phyloP scores from a whole-genome alignment of 92 coral and sea anemone genomes.

The Montipora capitata region DNA sequence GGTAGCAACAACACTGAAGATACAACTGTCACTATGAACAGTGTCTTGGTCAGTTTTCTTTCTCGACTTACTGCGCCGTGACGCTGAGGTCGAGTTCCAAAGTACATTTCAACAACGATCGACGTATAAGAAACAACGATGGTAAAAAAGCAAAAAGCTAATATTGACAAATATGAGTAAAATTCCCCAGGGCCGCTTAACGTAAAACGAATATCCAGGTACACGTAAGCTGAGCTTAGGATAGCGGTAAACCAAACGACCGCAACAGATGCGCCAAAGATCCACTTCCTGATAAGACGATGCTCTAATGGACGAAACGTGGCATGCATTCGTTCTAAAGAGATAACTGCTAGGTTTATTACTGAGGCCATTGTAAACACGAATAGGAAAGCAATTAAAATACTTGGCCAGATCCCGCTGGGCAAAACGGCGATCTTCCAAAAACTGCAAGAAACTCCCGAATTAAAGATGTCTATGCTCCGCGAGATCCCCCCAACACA shows the following conservation, averaged over 20 bases:
- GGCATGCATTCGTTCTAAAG: conserved; percentile 77
- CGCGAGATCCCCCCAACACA: neutral
- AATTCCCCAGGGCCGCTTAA: neutral
- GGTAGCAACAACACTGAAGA: conserved; percentile 6
- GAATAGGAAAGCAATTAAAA: neutral
- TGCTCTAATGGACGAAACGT: conserved; percentile 73
- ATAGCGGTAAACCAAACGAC: conserved; percentile 52
- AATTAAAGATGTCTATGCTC: neutral
- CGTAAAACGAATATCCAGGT: neutral
- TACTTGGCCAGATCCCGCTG: neutral
- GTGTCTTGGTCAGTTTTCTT: neutral
- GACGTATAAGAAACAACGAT: neutral
- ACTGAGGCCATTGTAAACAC: conserved; percentile 1
- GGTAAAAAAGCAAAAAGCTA: neutral
- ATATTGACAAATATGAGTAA: neutral
- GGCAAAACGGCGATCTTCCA: neutral
- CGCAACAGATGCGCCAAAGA: conserved; percentile 9
- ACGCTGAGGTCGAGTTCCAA: neutral
- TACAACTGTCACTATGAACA: conserved; percentile 7
- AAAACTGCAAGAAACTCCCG: neutral
- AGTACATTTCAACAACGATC: neutral
- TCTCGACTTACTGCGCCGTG: neutral
- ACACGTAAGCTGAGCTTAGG: neutral
- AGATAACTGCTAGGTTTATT: conserved; percentile 53
- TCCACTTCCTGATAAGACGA: conserved; percentile 46